These are phyloP conservation scores for Hymenopus coronatus DNA, from an alignment of 2,888 invertebrate species.

Conservation along the genomic window DNA sequence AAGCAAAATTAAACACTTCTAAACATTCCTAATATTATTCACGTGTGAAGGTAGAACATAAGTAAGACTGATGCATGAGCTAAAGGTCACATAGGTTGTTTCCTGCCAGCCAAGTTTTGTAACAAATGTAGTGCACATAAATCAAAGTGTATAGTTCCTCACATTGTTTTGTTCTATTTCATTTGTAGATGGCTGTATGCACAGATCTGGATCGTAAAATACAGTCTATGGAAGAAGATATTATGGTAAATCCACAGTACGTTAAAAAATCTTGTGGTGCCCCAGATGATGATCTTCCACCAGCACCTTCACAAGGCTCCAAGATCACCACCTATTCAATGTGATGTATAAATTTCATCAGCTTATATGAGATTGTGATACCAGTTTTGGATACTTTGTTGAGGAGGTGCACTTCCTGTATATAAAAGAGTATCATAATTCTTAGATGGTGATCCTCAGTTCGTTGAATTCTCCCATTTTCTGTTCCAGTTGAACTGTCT, in stretches of 20 bases:
- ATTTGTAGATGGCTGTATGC: conserved; percentile 72
- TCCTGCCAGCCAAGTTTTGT: too few relatives aligned
- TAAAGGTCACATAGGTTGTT: too few relatives aligned
- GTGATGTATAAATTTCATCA: conserved; percentile 11
- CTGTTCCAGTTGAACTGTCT: not conserved
- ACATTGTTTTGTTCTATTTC: not conserved
- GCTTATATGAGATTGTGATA: not conserved
- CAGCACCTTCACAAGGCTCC: conserved; percentile 34
- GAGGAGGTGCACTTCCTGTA: not conserved
- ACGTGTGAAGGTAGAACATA: too few relatives aligned
- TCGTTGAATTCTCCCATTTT: not conserved
- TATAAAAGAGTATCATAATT: not conserved
- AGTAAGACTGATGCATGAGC: too few relatives aligned
- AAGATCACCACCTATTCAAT: conserved; percentile 35
- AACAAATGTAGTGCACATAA: too few relatives aligned
- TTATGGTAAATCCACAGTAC: conserved; percentile 83
- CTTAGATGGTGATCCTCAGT: not conserved
- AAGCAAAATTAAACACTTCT: too few relatives aligned
- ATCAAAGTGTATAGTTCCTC: too few relatives aligned
- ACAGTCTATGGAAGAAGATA: conserved; percentile 91
- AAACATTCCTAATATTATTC: too few relatives aligned
- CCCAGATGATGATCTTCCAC: conserved; percentile 39
- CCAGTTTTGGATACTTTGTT: not conserved
- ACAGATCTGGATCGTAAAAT: conserved; percentile 87
- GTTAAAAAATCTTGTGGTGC: conserved; percentile 56